Conservation (phyloP, 35 echinoderm and acorn worm genomes). For the Nesometra sesokonis region DNA sequence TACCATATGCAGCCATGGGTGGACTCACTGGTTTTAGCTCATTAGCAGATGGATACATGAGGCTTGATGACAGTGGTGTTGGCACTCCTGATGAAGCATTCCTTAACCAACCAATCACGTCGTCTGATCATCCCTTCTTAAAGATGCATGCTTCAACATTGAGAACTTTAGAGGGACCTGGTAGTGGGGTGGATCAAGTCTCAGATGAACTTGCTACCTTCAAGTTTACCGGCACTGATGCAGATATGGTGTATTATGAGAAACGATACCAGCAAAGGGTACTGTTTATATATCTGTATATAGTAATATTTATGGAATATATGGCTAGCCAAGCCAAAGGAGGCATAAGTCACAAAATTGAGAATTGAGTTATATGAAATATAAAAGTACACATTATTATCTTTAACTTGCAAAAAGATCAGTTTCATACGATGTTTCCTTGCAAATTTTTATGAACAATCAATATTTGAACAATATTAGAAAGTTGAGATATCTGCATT, state of each 20-base stretch:
- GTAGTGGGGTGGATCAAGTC: conserved; percentile 27
- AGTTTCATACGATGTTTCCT: too few relatives aligned
- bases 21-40: conserved; percentile 97
- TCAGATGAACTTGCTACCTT: conserved; percentile 58
- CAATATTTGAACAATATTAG: too few relatives aligned
- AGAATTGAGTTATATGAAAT: too few relatives aligned
- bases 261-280: conserved; percentile 95
- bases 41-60: conserved; percentile 78
- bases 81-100: conserved; percentile 72
- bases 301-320: too few relatives aligned
- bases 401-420: too few relatives aligned
- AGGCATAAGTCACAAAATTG: too few relatives aligned
- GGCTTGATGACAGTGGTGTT: conserved; percentile 85
- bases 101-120: conserved; percentile 53
- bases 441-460: too few relatives aligned
- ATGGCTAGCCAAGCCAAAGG: too few relatives aligned
- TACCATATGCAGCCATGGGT: conserved; percentile 95
- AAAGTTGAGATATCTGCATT: too few relatives aligned
- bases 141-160: conserved; percentile 71
- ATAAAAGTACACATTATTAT: too few relatives aligned
- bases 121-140: conserved; percentile 83
- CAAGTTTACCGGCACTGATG: conserved; percentile 62
- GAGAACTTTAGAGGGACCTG: conserved; percentile 25
- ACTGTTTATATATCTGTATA: background rate
- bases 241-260: conserved; percentile 98